phyloP scores from a whole-genome alignment of 2,888 invertebrate species.

The Acheta domesticus region DNA sequence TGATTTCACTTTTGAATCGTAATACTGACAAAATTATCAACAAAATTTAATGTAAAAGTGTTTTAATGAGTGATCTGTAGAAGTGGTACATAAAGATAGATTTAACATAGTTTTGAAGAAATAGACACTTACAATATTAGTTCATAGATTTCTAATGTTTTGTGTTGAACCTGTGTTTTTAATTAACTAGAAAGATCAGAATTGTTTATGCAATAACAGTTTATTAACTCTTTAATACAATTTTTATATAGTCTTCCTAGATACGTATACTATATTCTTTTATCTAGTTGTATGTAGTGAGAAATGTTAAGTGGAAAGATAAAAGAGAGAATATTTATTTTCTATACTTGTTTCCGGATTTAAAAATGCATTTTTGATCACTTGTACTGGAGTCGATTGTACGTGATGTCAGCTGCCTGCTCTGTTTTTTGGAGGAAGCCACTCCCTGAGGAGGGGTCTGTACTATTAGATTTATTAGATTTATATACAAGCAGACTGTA shows the following conservation, averaged over 20 bases:
- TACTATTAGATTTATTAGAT: neutral
- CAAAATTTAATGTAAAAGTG: slow-evolving; percentile 5
- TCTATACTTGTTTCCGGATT: slow-evolving; percentile 31
- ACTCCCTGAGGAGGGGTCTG: neutral
- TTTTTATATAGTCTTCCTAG: slow-evolving; percentile 11
- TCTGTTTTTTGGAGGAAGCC: slow-evolving; percentile 18
- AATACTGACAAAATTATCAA: slow-evolving; percentile 1
- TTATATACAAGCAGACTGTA: slow-evolving; percentile 18
- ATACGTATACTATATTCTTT: neutral
- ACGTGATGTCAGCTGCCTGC: slow-evolving; percentile 32
- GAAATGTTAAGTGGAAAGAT: slow-evolving; percentile 33
- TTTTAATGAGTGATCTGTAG: slow-evolving; percentile 9
- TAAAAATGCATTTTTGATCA: slow-evolving; percentile 37
- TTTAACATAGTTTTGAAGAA: neutral
- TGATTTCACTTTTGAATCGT: neutral
- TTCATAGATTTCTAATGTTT: slow-evolving; percentile 3
- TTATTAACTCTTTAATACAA: neutral
- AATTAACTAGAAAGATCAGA: neutral
- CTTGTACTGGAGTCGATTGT: slow-evolving; percentile 29
- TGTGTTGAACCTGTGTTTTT: neutral
- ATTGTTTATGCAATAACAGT: neutral
- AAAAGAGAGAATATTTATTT: slow-evolving; percentile 33
- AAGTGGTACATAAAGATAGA: neutral
- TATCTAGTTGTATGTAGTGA: slow-evolving; percentile 27
- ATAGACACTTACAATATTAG: neutral